Conservation (phyloP, 23 tunicate genomes). For the Styela plicata region DNA sequence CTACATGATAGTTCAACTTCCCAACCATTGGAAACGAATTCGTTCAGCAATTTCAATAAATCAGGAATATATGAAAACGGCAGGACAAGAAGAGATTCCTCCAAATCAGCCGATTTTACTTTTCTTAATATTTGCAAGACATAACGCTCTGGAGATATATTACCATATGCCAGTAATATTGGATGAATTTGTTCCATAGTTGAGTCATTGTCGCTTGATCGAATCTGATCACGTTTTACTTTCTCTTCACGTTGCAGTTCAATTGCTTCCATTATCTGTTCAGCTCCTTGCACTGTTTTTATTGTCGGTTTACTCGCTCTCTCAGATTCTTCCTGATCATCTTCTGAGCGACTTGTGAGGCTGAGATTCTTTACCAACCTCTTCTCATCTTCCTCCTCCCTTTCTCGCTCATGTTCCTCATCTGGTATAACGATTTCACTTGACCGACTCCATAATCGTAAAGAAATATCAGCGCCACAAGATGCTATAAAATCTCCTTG, state of each 20-base stretch:
- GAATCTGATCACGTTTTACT: neutral
- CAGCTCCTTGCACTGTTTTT: slow-evolving; percentile 67
- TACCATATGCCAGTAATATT: slow-evolving; percentile 55
- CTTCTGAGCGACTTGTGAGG: neutral
- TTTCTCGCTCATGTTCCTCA: slow-evolving; percentile 64
- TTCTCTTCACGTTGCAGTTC: slow-evolving; percentile 39
- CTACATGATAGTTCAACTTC: slow-evolving; percentile 86
- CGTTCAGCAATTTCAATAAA: slow-evolving; percentile 50
- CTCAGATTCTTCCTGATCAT: slow-evolving; percentile 6
- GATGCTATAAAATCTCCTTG: slow-evolving; percentile 80
- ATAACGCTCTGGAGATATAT: slow-evolving; percentile 45
- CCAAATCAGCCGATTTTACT: slow-evolving; percentile 78
- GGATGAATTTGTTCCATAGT: slow-evolving; percentile 43
- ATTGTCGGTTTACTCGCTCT: slow-evolving; percentile 67
- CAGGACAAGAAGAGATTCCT: slow-evolving; percentile 68
- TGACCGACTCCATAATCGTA: slow-evolving; percentile 68
- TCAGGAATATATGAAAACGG: slow-evolving; percentile 89
- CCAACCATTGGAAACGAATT: slow-evolving; percentile 45
- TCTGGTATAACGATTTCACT: slow-evolving; percentile 74
- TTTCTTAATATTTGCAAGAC: slow-evolving; percentile 44
- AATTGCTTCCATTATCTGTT: slow-evolving; percentile 88
- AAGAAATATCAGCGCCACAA: slow-evolving; percentile 53
- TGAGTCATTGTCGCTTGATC: neutral
- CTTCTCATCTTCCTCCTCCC: slow-evolving; percentile 48
- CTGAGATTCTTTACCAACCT: slow-evolving; percentile 21